phyloP scores from a whole-genome alignment of 2,888 invertebrate genomes.

The Belgica antarctica region DNA sequence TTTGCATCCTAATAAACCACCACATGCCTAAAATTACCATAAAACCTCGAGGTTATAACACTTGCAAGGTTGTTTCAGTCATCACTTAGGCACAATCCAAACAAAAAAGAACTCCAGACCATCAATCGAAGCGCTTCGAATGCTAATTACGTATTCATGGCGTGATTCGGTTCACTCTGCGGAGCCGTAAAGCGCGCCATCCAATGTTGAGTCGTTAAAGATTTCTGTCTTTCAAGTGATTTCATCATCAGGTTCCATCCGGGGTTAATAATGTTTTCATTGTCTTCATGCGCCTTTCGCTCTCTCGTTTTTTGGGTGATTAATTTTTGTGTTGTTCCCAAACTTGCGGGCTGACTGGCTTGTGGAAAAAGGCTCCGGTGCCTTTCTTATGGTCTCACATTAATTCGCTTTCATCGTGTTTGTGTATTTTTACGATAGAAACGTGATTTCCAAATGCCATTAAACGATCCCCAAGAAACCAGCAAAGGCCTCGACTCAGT shows the following conservation, averaged over 20 bases:
- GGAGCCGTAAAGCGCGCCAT: slow-evolving; percentile 1
- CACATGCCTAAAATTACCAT: too few relatives aligned
- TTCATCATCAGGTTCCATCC: neutral
- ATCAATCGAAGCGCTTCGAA: neutral
- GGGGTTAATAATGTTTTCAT: slow-evolving; percentile 15
- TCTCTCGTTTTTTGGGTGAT: neutral
- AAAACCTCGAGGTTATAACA: too few relatives aligned
- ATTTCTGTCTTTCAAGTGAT: slow-evolving; percentile 19
- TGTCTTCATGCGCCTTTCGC: neutral
- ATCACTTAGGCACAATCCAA: too few relatives aligned
- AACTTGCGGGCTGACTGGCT: too few relatives aligned
- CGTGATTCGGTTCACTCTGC: neutral
- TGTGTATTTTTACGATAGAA: slow-evolving; percentile 23
- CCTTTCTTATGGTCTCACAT: neutral
- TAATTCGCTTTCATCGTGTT: neutral
- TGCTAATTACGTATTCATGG: slow-evolving; percentile 15
- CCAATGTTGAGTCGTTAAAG: slow-evolving; percentile 5
- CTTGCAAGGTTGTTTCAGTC: too few relatives aligned
- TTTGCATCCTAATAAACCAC: too few relatives aligned
- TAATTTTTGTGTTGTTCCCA: too few relatives aligned
- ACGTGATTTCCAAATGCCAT: slow-evolving; percentile 36
- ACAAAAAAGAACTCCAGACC: neutral
- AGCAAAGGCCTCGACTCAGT: neutral
- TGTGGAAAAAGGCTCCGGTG: too few relatives aligned
- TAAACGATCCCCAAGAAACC: neutral